Conservation (phyloP, 2,797 vertebrate genomes). For the Tenualosa thibaudeaui region DNA sequence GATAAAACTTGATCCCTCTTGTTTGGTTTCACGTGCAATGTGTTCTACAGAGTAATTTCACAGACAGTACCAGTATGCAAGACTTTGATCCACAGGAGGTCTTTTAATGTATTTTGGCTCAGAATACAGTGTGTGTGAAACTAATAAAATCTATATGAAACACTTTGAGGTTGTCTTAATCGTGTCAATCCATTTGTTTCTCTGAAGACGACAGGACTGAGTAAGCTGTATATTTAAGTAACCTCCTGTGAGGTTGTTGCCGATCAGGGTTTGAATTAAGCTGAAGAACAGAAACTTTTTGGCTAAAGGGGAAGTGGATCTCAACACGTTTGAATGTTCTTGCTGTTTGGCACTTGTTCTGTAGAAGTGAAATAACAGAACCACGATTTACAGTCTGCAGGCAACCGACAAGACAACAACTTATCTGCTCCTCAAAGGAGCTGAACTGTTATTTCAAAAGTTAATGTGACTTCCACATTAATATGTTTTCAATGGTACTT, state of each 20-base stretch:
- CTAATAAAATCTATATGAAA: not conserved
- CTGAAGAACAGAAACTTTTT: constrained; percentile 49
- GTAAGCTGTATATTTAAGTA: constrained; percentile 36
- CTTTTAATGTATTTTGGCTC: not conserved
- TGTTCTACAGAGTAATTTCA: constrained; percentile 21
- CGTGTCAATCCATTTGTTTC: constrained; percentile 2
- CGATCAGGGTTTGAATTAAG: constrained; percentile 30
- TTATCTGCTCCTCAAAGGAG: constrained; percentile 54
- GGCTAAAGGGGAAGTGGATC: constrained; percentile 43
- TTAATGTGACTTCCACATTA: constrained; percentile 60
- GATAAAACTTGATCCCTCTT: constrained; percentile 61
- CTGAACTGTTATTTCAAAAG: constrained; percentile 55
- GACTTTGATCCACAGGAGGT: not conserved
- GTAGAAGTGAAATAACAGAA: constrained; percentile 61
- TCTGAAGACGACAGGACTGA: not conserved
- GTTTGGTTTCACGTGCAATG: constrained; percentile 48
- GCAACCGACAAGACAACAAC: constrained; percentile 43
- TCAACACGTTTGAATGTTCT: constrained; percentile 46
- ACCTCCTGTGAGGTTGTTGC: constrained; percentile 31
- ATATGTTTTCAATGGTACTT: constrained; percentile 50
- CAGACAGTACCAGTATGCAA: not conserved
- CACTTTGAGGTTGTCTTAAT: not conserved
- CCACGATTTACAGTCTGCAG: constrained; percentile 56
- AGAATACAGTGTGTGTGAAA: constrained; percentile 43
- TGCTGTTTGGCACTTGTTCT: constrained; percentile 42